Evolutionary conservation across 2,113 vertebrate species (phyloP).

Genomic region (Sander lucioperca): DNA sequence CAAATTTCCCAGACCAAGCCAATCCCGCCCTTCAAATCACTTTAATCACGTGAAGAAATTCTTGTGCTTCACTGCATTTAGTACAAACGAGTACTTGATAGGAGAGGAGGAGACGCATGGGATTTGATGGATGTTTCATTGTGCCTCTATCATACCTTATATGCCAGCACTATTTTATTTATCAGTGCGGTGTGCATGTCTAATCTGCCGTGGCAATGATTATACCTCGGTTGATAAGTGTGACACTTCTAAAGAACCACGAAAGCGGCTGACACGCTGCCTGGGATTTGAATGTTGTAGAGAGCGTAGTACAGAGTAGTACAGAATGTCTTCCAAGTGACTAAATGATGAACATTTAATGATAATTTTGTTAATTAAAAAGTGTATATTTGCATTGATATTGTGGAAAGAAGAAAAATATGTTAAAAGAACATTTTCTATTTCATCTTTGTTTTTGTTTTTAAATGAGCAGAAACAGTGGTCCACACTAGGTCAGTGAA

Average conservation of each 20-base stretch:
- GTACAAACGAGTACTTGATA: not conserved
- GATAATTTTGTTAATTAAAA: not conserved
- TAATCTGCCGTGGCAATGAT: conserved; percentile 21
- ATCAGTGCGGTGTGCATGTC: conserved; percentile 6
- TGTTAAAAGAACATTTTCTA: not conserved
- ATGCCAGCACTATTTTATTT: conserved; percentile 21
- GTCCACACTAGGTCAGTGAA: not conserved
- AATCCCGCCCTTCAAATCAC: not conserved
- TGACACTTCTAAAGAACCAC: conserved; percentile 9
- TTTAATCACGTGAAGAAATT: not conserved
- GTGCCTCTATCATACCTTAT: conserved; percentile 1
- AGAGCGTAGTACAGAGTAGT: not conserved
- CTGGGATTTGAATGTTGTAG: not conserved
- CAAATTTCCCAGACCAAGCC: not conserved
- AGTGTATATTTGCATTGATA: not conserved
- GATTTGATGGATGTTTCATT: conserved; percentile 16
- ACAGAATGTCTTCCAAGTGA: not conserved
- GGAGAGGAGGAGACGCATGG: not conserved
- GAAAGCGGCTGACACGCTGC: not conserved
- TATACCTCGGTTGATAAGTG: not conserved
- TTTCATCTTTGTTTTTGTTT: not conserved
- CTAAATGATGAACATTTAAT: not conserved
- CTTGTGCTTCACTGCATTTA: conserved; percentile 2
- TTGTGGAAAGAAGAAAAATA: too few species aligned
- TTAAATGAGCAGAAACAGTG: not conserved